phyloP scores from a whole-genome alignment of 2,113 vertebrate genomes.

The Chloebia gouldiae region DNA sequence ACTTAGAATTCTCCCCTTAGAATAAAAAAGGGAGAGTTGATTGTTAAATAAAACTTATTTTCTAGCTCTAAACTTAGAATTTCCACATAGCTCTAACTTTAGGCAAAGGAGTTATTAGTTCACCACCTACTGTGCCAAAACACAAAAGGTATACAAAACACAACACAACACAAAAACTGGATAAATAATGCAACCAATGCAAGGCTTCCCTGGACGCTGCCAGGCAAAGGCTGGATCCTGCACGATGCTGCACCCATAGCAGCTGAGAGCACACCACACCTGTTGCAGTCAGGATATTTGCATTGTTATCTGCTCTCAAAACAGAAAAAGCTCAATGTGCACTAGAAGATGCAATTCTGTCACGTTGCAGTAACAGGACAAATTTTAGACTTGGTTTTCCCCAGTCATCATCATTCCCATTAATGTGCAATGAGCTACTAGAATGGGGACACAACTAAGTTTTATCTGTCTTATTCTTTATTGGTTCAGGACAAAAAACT shows the following conservation, averaged over 20 bases:
- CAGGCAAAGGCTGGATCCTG: background rate
- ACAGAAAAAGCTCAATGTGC: background rate
- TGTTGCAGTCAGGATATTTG: background rate
- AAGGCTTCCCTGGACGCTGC: background rate
- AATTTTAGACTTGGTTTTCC: background rate
- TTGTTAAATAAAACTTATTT: background rate
- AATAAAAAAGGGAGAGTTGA: background rate
- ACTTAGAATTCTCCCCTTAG: background rate
- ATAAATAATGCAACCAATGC: background rate
- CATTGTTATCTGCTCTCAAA: background rate
- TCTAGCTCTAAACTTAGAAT: background rate
- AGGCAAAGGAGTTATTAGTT: background rate
- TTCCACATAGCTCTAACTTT: background rate
- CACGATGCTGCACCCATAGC: background rate
- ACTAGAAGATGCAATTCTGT: background rate
- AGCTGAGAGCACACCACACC: background rate
- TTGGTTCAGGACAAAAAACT: background rate
- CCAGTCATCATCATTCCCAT: no score
- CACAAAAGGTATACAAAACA: background rate
- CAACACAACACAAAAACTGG: background rate
- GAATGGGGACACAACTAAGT: fast-evolving
- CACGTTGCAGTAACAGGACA: background rate
- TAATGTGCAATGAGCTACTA: background rate
- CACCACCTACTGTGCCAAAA: background rate
- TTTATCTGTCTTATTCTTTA: background rate